Base-by-base conservation (phyloP, 2,113 vertebrate genomes). In the Xiphophorus maculatus region DNA sequence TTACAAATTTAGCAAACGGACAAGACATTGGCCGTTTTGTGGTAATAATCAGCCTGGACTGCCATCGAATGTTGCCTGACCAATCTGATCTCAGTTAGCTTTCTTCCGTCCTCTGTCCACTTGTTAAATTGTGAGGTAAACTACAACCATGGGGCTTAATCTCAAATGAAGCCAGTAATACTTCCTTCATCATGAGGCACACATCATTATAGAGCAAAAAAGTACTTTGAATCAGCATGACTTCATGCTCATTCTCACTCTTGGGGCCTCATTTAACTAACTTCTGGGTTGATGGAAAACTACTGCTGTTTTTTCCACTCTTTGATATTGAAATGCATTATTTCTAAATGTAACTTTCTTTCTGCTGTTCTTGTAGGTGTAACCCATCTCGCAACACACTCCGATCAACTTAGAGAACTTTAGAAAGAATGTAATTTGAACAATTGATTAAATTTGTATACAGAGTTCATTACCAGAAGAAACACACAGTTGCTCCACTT, bases 161-260 rank as follows among this genome's bases (percentile, higher is more conserved):
- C 8, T 37, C 33, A 66, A 35, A 66, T 58, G 60, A 70, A 27
- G 48, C 63, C 32, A 62, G 9, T 66, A 15, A 27, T 48, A 62
- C 30, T 68, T 48, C 29, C 63, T 76, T 75, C 66, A 66, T 79
- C 62, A 66, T 30, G 10, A 44, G 33, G 29, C 29, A 33, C 12
- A 44, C 65, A 28, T 62, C 1, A 66, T 79, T 60, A 33, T 66
- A 72, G 42, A 63, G 48, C 5, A 63, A 32, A 30, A 30, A 19
- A 33, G 15, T 63, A 63, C 62, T 63, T 63, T 15, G 2, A 70
- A 70, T 48, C 40, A 32, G 44, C 60, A 27, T 35, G 9, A 28
- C 33, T 51, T n/a, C 25, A 8, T 71, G 22, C 54, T 74, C 15
- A 14, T 42, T 32, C 32, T 35, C 14, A n/a, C 25, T 40, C 58